Evolutionary conservation across 2,888 invertebrate genomes (phyloP).

Genomic region (Troilus luridus): DNA sequence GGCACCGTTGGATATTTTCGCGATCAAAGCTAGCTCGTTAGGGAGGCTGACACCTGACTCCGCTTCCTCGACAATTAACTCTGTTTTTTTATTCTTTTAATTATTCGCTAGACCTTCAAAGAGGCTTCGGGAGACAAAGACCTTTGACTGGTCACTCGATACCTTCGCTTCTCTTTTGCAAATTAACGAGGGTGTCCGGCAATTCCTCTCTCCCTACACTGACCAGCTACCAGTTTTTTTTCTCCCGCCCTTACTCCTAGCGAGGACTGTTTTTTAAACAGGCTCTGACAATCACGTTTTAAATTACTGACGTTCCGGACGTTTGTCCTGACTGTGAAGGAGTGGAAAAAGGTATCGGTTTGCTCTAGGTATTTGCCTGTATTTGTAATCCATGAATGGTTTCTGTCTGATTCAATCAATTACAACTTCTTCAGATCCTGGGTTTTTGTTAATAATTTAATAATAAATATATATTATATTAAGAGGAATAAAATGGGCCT

Average conservation of each 20-base stretch:
- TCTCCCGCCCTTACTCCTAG: conserved; percentile 51
- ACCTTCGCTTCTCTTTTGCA: conserved; percentile 49
- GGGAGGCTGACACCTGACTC: conserved; percentile 55
- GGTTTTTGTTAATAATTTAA: background rate
- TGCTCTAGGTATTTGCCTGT: background rate
- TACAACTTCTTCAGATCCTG: background rate
- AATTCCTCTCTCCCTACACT: conserved; percentile 34
- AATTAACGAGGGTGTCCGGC: conserved; percentile 54
- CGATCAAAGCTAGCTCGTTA: conserved; percentile 31
- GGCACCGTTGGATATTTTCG: conserved; percentile 54
- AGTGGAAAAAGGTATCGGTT: background rate
- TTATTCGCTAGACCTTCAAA: conserved; percentile 53
- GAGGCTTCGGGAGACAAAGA: conserved; percentile 49
- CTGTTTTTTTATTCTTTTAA: conserved; percentile 55
- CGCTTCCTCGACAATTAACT: conserved; percentile 49
- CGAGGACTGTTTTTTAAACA: conserved; percentile 32
- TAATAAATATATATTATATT: too few relatives aligned
- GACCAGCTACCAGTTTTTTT: conserved; percentile 47
- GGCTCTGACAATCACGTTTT: conserved; percentile 36
- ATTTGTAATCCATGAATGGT: background rate
- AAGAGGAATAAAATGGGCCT: too few relatives aligned
- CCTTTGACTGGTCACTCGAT: conserved; percentile 58
- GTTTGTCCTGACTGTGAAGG: background rate
- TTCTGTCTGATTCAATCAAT: background rate
- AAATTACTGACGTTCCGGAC: conserved; percentile 40